A percentile compares a stretch with the other conserved stretches of the same genome.
These are phyloP conservation scores for Brachyistius frenatus DNA, from an alignment of 2,113 vertebrate genomes.

Conservation along the genomic window DNA sequence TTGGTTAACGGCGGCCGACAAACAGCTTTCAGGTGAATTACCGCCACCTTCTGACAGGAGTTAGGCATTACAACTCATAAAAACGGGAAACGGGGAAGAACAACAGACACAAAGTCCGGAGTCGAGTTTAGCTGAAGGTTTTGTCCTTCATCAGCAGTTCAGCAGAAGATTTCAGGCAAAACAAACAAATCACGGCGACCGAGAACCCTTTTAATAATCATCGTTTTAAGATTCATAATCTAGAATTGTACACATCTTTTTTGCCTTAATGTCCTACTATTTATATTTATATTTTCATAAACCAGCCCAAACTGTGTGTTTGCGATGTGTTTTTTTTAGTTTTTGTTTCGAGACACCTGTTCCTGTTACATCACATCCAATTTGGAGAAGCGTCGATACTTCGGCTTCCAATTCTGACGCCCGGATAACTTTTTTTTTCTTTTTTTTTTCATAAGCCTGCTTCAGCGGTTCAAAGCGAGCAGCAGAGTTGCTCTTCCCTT, in stretches of 20 bases:
- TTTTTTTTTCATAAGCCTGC: constrained; percentile 7
- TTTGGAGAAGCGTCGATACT: constrained; percentile 34
- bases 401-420: constrained; percentile 33
- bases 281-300: background rate
- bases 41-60: too few relatives aligned
- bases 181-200: too few relatives aligned
- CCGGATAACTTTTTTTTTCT: constrained; percentile 18
- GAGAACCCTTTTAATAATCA: too few relatives aligned
- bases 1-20: too few relatives aligned
- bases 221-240: too few relatives aligned
- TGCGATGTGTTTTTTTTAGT: background rate
- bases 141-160: too few relatives aligned
- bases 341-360: constrained; percentile 30
- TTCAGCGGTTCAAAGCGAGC: constrained; percentile 25
- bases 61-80: too few relatives aligned
- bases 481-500: constrained; percentile 27
- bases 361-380: constrained; percentile 37
- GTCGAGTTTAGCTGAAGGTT: too few relatives aligned
- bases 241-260: background rate
- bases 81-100: too few relatives aligned
- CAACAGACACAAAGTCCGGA: too few relatives aligned
- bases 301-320: background rate
- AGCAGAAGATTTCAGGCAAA: too few relatives aligned
- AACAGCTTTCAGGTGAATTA: too few relatives aligned
- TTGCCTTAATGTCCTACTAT: background rate